These are phyloP conservation scores for Bruchidius siliquastri DNA, from an alignment of 2,888 invertebrate species.

Conservation along the genomic window DNA sequence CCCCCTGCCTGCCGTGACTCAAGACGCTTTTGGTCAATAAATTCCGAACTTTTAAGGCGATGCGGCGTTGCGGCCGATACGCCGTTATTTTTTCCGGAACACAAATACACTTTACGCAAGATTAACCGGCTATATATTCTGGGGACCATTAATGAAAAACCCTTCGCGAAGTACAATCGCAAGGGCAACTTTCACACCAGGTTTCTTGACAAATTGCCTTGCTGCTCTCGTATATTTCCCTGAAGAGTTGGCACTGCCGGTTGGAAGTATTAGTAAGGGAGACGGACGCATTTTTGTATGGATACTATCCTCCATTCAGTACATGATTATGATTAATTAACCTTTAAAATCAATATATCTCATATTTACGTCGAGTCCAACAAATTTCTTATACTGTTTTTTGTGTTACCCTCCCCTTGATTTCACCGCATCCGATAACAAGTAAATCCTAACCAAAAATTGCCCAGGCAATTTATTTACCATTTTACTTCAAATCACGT, in stretches of 20 bases:
- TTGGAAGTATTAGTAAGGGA: too few species aligned
- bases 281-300: too few species aligned
- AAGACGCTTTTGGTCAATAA: constrained; percentile 6
- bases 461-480: too few species aligned
- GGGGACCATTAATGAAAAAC: neutral
- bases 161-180: neutral
- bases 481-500: too few species aligned
- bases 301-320: too few species aligned
- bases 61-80: constrained; percentile 3
- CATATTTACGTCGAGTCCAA: too few species aligned
- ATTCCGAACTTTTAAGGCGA: constrained; percentile 11
- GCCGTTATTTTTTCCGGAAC: constrained; percentile 15
- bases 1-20: constrained; percentile 7
- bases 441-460: too few species aligned
- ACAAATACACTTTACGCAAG: constrained; percentile 15
- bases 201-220: neutral
- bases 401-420: too few species aligned
- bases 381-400: too few species aligned
- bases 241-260: neutral
- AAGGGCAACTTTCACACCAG: neutral
- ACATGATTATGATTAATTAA: too few species aligned
- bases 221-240: neutral
- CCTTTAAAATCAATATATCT: too few species aligned
- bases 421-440: too few species aligned
- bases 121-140: constrained; percentile 17